Evolutionary conservation across 2,113 vertebrate species (phyloP).

Genomic region (Pelecanus crispus): DNA sequence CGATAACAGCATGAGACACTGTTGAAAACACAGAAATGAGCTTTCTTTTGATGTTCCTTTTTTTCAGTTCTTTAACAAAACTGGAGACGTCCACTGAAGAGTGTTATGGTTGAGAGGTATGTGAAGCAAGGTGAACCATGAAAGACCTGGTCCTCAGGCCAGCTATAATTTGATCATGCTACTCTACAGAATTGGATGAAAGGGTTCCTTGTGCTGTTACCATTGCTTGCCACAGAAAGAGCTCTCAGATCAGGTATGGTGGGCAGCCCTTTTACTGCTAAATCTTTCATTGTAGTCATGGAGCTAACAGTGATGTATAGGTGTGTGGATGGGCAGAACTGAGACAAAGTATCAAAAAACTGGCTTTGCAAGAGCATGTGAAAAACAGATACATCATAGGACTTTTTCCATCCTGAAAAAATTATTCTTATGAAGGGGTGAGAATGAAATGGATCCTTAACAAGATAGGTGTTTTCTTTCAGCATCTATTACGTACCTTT

Average conservation of each 20-base stretch:
- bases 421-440: not conserved
- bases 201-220: not conserved
- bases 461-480: not conserved
- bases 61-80: not conserved
- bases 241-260: not conserved
- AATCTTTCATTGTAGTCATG: not conserved
- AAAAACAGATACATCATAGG: not conserved
- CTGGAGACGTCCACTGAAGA: not conserved
- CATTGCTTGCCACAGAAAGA: not conserved
- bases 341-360: not conserved
- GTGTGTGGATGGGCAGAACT: not conserved
- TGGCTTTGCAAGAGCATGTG: not conserved
- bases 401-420: not conserved
- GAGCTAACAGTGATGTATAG: not conserved
- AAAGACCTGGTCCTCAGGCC: not conserved
- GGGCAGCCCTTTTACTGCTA: not conserved
- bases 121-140: not conserved
- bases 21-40: not conserved
- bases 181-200: not conserved
- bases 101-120: not conserved
- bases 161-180: not conserved
- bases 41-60: not conserved
- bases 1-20: not conserved
- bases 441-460: not conserved
- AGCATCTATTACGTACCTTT: not conserved